phyloP scores from a whole-genome alignment of 2,113 vertebrate species.

The Phylloscopus whistleri region DNA sequence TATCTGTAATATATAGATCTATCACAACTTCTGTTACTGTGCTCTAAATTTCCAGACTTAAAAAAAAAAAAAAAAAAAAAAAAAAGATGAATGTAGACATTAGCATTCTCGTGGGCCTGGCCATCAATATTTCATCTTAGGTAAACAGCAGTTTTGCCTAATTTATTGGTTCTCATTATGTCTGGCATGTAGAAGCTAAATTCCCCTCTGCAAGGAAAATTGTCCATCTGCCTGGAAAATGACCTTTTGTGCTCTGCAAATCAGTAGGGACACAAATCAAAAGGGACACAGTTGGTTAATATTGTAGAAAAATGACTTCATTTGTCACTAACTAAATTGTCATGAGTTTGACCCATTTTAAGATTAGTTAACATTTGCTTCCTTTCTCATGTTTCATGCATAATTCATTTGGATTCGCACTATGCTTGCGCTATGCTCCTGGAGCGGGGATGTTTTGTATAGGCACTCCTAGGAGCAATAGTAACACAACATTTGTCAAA shows the following conservation, averaged over 20 bases:
- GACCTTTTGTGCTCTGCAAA: constrained; percentile 74
- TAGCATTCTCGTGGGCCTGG: constrained; percentile 71
- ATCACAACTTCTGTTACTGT: constrained; percentile 66
- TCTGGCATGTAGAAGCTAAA: constrained; percentile 69
- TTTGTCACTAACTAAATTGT: constrained; percentile 73
- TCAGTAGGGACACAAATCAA: constrained; percentile 67
- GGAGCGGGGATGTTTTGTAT: background rate
- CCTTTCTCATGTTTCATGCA: constrained; percentile 62
- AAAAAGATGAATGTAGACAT: constrained; percentile 74
- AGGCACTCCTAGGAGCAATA: background rate
- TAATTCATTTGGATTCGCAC: constrained; percentile 69
- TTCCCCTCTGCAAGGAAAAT: constrained; percentile 45
- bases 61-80: constrained; percentile 14
- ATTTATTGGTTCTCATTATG: constrained; percentile 84
- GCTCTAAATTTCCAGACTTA: constrained; percentile 68
- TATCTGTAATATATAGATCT: constrained; percentile 75
- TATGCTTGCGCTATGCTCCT: background rate
- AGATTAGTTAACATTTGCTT: constrained; percentile 74
- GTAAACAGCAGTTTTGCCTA: constrained; percentile 79
- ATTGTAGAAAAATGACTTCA: constrained; percentile 73
- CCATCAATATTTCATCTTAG: constrained; percentile 79
- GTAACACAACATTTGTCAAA: constrained; percentile 50
- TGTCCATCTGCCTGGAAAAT: constrained; percentile 68
- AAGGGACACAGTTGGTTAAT: constrained; percentile 74
- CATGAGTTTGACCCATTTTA: constrained; percentile 73